Evolutionary conservation across 2,113 vertebrate genomes (phyloP), one percentile per base, ranked within the genome.

Genomic region (Lampris megalopsis): DNA sequence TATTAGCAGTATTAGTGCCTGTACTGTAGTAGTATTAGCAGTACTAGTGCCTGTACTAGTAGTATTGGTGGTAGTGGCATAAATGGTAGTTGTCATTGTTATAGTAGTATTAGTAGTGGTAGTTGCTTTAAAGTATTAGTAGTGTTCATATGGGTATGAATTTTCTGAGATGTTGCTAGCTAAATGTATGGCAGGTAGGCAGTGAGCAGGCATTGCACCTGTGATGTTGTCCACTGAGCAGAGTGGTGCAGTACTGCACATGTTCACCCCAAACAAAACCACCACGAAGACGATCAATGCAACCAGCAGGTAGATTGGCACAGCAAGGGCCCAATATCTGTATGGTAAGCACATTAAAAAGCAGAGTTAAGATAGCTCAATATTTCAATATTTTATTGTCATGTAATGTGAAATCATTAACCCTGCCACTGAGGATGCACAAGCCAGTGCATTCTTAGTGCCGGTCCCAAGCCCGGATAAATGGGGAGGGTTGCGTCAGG

Each of bases 241-340:
- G 1, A 99, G 95, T 0, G 97, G 95, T 63, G 96, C 95, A 0
- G 97, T 98, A 84, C 96, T 97, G 91, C 95, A 96, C 95, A 99
- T 95, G 80, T 99, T 99, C 37, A 98, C 80, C 52, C 98, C 98
- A 56, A 98, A 97, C 61, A 98, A 90, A 74, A 98, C 81, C 36
- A 98, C 9, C 0, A 93, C 87, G 58, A 68, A 91, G 6, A 96
- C 89, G 2, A 77, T 86, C 49, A 97, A 0, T 2, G 91, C 77
- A 9, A 98, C 97, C 70, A 99, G 91, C 24, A 99, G 89, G 73
- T 99, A 98, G 1, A 94, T 93, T 4, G 97, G 98, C 63, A 95
- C 57, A 0, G 97, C 97, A 8, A 98, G 93, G 9, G 96, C 96
- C 98, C 97, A 99, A 37, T 98, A 99, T 1, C 98, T 99, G 78